Conservation (phyloP, 1,140 invertebrate species). For the Pseudomyrmex gracilis region DNA sequence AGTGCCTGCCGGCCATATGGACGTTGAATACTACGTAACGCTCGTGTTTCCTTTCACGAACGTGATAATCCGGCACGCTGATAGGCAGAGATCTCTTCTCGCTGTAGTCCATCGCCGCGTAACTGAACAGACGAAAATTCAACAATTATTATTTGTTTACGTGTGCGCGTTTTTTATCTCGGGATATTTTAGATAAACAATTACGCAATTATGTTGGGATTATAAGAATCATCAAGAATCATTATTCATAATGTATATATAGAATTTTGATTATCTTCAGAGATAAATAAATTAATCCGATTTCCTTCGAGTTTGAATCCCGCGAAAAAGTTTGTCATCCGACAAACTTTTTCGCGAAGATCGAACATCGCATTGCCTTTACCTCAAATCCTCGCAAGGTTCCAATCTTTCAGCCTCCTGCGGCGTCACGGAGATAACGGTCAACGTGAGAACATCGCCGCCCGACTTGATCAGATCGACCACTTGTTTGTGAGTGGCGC, state of each 20-base stretch:
- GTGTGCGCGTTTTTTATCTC: background rate
- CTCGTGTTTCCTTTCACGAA: constrained; percentile 92
- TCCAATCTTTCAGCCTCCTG: constrained; percentile 88
- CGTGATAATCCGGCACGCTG: constrained; percentile 97
- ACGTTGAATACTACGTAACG: constrained; percentile 99
- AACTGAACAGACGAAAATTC: constrained; percentile 84
- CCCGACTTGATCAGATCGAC: constrained; percentile 99
- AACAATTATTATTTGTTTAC: background rate
- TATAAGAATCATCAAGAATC: background rate
- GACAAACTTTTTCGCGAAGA: too few species aligned
- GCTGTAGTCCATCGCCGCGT: constrained; percentile 98
- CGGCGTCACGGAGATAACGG: constrained; percentile 97
- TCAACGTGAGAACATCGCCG: constrained; percentile 97
- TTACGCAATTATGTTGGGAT: background rate
- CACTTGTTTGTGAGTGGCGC: constrained; percentile 99
- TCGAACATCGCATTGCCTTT: background rate
- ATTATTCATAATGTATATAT: background rate
- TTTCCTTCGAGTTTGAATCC: background rate
- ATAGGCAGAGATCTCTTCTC: constrained; percentile 99
- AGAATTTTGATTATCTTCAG: background rate
- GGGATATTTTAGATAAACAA: constrained; percentile 1
- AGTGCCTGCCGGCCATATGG: constrained; percentile 98
- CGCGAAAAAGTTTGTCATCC: background rate
- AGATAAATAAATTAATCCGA: background rate
- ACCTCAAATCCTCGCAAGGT: constrained; percentile 84